These are phyloP conservation scores for Machimus rusticus DNA, from an alignment of 2,888 invertebrate genomes.

Conservation along the genomic window DNA sequence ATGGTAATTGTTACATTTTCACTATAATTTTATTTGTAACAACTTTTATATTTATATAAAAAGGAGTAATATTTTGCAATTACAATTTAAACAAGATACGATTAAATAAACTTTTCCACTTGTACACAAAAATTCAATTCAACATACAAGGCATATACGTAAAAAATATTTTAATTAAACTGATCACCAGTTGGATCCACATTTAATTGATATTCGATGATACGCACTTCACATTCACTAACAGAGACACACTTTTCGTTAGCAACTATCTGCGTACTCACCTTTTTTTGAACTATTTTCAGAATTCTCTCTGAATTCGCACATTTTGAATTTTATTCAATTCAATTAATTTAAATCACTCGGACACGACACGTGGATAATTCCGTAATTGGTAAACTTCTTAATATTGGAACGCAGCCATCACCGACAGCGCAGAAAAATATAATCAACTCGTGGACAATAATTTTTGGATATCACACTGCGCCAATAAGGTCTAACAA, in stretches of 20 bases:
- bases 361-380: neutral
- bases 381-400: neutral
- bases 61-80: neutral
- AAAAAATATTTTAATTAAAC: neutral
- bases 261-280: slow-evolving; percentile 1
- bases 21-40: too few species aligned
- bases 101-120: neutral
- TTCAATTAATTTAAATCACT: neutral
- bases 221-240: neutral
- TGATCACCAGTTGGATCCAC: neutral
- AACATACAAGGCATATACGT: neutral
- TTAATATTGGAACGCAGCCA: neutral
- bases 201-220: neutral
- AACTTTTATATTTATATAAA: neutral
- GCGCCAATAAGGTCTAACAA: neutral
- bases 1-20: too few species aligned
- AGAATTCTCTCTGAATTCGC: slow-evolving; percentile 21
- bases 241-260: neutral
- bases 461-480: neutral
- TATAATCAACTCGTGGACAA: neutral
- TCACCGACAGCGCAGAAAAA: neutral
- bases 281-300: slow-evolving; percentile 27
- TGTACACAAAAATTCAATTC: neutral
- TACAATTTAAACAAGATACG: neutral
- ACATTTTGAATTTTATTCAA: slow-evolving; percentile 25